A percentile compares a stretch with the other conserved stretches of the same genome.
These are phyloP conservation scores for Crossaster papposus DNA, from an alignment of 53 echinoderm and acorn worm species.

Conservation along the genomic window DNA sequence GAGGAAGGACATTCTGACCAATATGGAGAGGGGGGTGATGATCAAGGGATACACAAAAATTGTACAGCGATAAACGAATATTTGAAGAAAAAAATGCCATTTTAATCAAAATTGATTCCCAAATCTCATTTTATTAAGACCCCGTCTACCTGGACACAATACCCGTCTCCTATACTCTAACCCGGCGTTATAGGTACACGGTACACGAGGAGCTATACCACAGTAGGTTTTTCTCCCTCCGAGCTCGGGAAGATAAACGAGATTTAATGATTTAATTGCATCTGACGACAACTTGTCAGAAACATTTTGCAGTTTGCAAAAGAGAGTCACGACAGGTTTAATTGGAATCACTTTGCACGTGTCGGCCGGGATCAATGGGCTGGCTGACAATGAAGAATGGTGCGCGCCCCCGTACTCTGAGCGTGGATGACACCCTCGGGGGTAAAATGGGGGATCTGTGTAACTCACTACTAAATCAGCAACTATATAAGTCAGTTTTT, in stretches of 20 bases:
- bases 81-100: background rate
- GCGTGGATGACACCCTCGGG: conserved; percentile 1
- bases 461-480: background rate
- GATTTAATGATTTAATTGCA: conserved; percentile 66
- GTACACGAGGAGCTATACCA: too few species aligned
- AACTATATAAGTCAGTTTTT: background rate
- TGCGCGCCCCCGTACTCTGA: background rate
- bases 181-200: too few species aligned
- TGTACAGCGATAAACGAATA: background rate
- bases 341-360: conserved; percentile 64
- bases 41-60: background rate
- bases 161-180: background rate
- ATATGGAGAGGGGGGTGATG: background rate
- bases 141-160: background rate
- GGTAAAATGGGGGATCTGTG: background rate
- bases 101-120: background rate
- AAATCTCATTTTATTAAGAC: background rate
- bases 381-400: conserved; percentile 43
- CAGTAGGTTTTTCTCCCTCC: conserved; percentile 1
- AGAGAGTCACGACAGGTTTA: conserved; percentile 64
- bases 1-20: too few species aligned
- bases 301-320: conserved; percentile 62
- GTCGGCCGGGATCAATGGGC: conserved; percentile 58
- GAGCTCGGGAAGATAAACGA: conserved; percentile 54
- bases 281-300: conserved; percentile 66